Conservation (phyloP, 2,888 invertebrate species). For the Drosophila monieri region DNA sequence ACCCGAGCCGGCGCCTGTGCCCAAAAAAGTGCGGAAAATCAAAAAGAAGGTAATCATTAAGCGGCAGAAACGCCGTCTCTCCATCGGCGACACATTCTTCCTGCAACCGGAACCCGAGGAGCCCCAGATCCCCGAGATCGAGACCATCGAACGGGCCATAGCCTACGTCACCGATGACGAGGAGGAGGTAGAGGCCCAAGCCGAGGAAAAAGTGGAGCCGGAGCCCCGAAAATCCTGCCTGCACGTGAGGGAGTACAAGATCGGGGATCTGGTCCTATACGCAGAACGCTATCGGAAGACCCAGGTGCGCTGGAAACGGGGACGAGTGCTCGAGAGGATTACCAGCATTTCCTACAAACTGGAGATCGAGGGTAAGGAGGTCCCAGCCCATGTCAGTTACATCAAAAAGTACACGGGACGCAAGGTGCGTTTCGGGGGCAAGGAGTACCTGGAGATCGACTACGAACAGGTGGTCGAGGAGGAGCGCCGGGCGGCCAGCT, state of each 20-base stretch:
- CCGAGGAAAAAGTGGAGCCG: constrained; percentile 47
- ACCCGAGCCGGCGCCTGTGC: constrained; percentile 34
- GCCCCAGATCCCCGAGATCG: constrained; percentile 70
- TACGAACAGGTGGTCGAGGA: constrained; percentile 83
- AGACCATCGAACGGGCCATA: constrained; percentile 82
- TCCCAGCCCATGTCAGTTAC: constrained; percentile 82
- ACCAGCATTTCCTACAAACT: constrained; percentile 83
- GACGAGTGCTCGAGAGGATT: constrained; percentile 80
- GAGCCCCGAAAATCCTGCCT: constrained; percentile 80
- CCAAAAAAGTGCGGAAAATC: constrained; percentile 76
- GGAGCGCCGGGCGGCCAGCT: constrained; percentile 78
- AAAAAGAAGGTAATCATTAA: constrained; percentile 83
- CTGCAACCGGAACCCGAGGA: constrained; percentile 71
- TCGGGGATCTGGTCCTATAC: constrained; percentile 81
- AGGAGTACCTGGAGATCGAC: constrained; percentile 83
- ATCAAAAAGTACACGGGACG: constrained; percentile 82
- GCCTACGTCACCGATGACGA: constrained; percentile 75
- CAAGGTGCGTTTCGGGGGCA: constrained; percentile 82
- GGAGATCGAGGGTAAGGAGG: constrained; percentile 82
- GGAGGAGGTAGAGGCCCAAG: constrained; percentile 49
- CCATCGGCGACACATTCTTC: constrained; percentile 79
- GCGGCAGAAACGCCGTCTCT: constrained; percentile 81
- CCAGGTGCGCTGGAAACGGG: constrained; percentile 82
- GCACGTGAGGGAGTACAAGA: constrained; percentile 80
- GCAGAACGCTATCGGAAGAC: constrained; percentile 82